Percentiles rank a stretch among this genome's conserved stretches.
These are phyloP conservation scores for Ectemnius cavifrons DNA, from an alignment of 2,888 invertebrate genomes.

Conservation along the genomic window DNA sequence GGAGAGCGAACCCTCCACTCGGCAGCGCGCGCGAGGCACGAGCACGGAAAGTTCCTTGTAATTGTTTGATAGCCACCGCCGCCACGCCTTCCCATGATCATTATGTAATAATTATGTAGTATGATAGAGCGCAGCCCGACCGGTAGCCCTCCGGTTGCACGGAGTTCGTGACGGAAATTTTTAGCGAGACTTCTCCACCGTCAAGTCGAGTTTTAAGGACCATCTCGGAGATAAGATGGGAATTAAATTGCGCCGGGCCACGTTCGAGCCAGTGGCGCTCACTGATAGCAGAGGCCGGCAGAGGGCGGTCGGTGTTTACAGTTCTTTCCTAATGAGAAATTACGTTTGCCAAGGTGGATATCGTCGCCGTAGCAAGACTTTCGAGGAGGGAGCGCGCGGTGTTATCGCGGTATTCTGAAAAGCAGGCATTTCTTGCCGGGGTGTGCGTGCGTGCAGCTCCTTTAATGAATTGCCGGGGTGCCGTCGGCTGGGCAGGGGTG, in stretches of 20 bases:
- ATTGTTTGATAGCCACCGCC: constrained; percentile 51
- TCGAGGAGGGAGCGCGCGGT: neutral
- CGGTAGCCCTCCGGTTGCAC: neutral
- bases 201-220: constrained; percentile 10
- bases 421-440: constrained; percentile 4
- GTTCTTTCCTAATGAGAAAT: constrained; percentile 19
- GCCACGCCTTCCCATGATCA: constrained; percentile 32
- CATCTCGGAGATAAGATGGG: constrained; percentile 20
- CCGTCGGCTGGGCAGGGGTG: too few species aligned
- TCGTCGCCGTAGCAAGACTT: constrained; percentile 11
- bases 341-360: constrained; percentile 19
- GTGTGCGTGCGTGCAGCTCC: neutral
- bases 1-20: constrained; percentile 51
- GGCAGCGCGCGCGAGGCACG: constrained; percentile 21
- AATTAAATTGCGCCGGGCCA: constrained; percentile 20
- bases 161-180: constrained; percentile 13
- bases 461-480: constrained; percentile 44
- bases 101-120: constrained; percentile 46
- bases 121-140: neutral
- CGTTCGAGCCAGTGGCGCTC: constrained; percentile 5
- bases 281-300: neutral
- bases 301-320: neutral
- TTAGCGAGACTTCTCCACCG: neutral
- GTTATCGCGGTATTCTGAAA: constrained; percentile 11
- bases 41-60: constrained; percentile 52